Base-by-base conservation (phyloP, 2,888 invertebrate genomes). In the Gymnoscelis rufifasciata region DNA sequence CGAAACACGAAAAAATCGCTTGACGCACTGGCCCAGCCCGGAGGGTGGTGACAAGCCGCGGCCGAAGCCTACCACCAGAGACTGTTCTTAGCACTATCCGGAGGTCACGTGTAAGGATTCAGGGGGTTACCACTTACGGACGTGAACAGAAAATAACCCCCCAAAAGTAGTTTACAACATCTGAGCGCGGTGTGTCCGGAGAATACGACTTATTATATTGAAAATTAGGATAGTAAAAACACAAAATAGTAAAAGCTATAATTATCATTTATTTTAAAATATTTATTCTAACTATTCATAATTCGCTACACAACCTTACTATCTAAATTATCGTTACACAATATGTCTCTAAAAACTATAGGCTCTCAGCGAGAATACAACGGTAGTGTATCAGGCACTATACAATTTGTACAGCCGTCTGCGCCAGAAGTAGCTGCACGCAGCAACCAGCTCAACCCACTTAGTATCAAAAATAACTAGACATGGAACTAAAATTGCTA, bases 211-310 rank as follows among this genome's bases (percentile, higher is more conserved):
- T n/a, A n/a, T n/a, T n/a, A n/a, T n/a, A n/a, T n/a, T n/a, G n/a
- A n/a, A n/a, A n/a, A n/a, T n/a, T n/a, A n/a, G n/a, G n/a, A n/a
- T n/a, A n/a, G n/a, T 7, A 49, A 45, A 43, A 40, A 50, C 39
- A 50, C 38, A 26, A 24, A 19, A 29, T 38, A 38, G 1, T 42
- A 50, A 45, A 50, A 50, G 50, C 50, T 50, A 50, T 49, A 43
- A 8, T 8, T 38, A 38, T 48, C 43, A 45, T 50, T 50, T 50
- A 50, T 50, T 50, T 49, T 45, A 49, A 45, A 50, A 45, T 50
- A 50, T 50, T 49, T 50, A 50, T 39, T 42, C 44, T 49, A 49
- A 14, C 50, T 50, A 45, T 38, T 42, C 41, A 38, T 48, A 31
- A 44, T 40, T 40, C 27, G 38, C 42, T 50, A 50, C 35, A 38